Base-by-base conservation (phyloP, 2,113 vertebrate species). In the Colinus virginianus region DNA sequence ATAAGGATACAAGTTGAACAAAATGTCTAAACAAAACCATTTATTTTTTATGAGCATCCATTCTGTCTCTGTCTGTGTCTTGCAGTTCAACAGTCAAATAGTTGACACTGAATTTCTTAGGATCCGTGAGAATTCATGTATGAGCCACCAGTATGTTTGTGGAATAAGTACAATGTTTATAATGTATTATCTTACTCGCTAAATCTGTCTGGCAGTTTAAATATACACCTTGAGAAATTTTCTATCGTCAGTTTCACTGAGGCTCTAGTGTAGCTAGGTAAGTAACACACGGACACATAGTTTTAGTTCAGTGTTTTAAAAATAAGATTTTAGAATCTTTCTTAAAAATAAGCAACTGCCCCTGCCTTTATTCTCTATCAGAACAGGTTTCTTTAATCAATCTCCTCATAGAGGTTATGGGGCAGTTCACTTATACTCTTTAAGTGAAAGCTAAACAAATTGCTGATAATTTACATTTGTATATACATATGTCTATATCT, bases 351-450 rank as follows among this genome's bases (percentile, higher is more conserved):
- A 45, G 21, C 34, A 61, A 36, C n/a, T 9, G 26, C 25, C 15
- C 36, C 6, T 1, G 26, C 5, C 32, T 67, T 49, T 42, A 1
- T 0, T 13, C 26, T 3, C 5, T 17, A 7, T 66, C 5, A 11
- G 42, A 45, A 69, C 7, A 43, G 14, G 34, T 16, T 84, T 81
- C 49, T 80, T 45, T 67, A 88, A 59, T 18, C 14, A 16, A 7
- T 70, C 56, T 7, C 53, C 25, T 75, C 43, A 42, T 55, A 49
- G 32, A 38, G 23, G 4, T 46, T 84, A 48, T 49, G 5, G 72
- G 55, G 10, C 22, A 56, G 5, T 48, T 68, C 23, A 17, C 3
- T 38, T 62, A 8, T 23, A 11, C 7, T 66, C 80, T 78, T n/a
- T 42, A 78, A 43, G 20, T 36, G 69, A 66, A 83, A 61, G 62